Evolutionary conservation across 1,140 invertebrate species (phyloP).

Genomic region (Brachionus manjavacas): DNA sequence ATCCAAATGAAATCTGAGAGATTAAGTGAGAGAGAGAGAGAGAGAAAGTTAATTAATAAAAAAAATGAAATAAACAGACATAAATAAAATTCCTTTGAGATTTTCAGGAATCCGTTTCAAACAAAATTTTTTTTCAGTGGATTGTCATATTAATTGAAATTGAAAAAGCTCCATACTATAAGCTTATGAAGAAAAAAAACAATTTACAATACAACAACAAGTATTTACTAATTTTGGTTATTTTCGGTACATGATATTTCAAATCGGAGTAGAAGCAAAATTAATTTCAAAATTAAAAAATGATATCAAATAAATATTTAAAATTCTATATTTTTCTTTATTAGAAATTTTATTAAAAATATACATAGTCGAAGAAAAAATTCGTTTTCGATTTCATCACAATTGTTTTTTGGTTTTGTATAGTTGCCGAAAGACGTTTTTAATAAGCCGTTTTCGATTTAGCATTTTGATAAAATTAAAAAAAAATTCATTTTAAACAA

Average conservation of each 20-base stretch:
- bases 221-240: neutral
- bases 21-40: neutral
- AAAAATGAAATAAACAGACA: neutral
- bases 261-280: neutral
- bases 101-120: neutral
- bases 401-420: neutral
- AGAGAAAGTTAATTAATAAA: neutral
- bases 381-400: slow-evolving; percentile 9
- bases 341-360: neutral
- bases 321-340: neutral
- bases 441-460: neutral
- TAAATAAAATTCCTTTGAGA: neutral
- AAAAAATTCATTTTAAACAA: neutral
- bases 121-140: neutral
- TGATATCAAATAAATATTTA: slow-evolving; percentile 29
- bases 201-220: neutral
- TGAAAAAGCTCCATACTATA: neutral
- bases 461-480: neutral
- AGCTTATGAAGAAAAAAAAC: neutral
- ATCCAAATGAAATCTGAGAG: neutral
- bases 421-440: neutral
- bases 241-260: slow-evolving; percentile 19
- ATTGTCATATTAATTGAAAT: neutral
- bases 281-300: neutral
- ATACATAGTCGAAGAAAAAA: too few species aligned